Percentiles rank a stretch among this genome's conserved stretches.
phyloP scores from a whole-genome alignment of 2,113 vertebrate species.

The Phocoena phocoena region DNA sequence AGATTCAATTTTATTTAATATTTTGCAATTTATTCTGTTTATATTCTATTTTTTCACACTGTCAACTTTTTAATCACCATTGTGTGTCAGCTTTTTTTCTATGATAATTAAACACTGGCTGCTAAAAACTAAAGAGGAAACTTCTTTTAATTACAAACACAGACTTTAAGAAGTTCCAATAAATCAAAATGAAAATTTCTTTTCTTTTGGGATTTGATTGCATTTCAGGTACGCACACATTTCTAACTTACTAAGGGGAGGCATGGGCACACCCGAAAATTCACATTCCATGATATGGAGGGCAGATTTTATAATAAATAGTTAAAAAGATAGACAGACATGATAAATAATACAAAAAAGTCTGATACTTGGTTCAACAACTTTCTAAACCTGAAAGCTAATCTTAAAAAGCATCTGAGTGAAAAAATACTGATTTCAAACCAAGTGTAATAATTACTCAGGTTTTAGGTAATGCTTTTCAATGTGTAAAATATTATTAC shows the following conservation, averaged over 20 bases:
- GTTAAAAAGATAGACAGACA: not conserved
- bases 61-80: conserved; percentile 51
- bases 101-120: not conserved
- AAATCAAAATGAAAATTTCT: conserved; percentile 19
- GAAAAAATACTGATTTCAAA: not conserved
- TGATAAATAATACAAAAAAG: not conserved
- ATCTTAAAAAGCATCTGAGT: not conserved
- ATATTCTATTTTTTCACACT: conserved; percentile 22
- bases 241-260: not conserved
- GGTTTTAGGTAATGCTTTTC: not conserved
- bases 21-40: conserved; percentile 71
- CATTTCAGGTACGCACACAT: not conserved
- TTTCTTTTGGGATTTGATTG: not conserved
- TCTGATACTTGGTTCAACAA: not conserved
- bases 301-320: not conserved
- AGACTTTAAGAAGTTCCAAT: not conserved
- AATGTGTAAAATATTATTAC: not conserved
- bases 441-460: not conserved
- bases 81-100: conserved; percentile 52
- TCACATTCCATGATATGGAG: not conserved
- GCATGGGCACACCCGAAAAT: not conserved
- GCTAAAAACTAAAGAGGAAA: not conserved
- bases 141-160: not conserved
- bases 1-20: conserved; percentile 52
- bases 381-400: not conserved